phyloP scores from a whole-genome alignment of 2,888 invertebrate genomes.

The Nesidiocoris tenuis region DNA sequence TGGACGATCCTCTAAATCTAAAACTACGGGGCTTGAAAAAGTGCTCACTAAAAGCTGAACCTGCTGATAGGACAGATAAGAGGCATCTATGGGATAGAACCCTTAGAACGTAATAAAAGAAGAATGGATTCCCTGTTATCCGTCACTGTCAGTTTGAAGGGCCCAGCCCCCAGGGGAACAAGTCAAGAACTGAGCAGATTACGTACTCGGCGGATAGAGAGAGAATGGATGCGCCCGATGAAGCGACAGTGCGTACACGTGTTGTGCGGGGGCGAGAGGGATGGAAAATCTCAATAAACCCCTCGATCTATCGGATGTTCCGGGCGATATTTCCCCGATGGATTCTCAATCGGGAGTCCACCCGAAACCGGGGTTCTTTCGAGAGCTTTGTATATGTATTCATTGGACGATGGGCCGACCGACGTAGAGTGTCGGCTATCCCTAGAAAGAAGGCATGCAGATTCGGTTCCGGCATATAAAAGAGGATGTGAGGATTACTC shows the following conservation, averaged over 20 bases:
- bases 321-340: background rate
- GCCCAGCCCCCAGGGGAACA: conserved; percentile 13
- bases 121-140: conserved; percentile 29
- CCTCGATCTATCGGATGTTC: background rate
- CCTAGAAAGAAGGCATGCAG: background rate
- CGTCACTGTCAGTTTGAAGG: conserved; percentile 25
- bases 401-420: background rate
- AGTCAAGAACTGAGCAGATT: conserved; percentile 10
- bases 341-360: background rate
- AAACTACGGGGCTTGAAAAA: no score
- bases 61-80: no score
- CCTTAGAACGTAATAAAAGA: conserved; percentile 29
- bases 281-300: background rate
- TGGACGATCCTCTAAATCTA: no score
- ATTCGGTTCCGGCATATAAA: background rate
- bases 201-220: background rate
- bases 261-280: background rate
- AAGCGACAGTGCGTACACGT: background rate
- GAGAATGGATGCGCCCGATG: background rate
- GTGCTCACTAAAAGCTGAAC: no score
- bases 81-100: no score
- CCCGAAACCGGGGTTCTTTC: background rate
- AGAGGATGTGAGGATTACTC: background rate
- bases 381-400: background rate
- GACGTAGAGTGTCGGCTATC: background rate